These are phyloP conservation scores for Macheiramphus alcinus DNA, from an alignment of 2,113 vertebrate genomes.

Conservation along the genomic window DNA sequence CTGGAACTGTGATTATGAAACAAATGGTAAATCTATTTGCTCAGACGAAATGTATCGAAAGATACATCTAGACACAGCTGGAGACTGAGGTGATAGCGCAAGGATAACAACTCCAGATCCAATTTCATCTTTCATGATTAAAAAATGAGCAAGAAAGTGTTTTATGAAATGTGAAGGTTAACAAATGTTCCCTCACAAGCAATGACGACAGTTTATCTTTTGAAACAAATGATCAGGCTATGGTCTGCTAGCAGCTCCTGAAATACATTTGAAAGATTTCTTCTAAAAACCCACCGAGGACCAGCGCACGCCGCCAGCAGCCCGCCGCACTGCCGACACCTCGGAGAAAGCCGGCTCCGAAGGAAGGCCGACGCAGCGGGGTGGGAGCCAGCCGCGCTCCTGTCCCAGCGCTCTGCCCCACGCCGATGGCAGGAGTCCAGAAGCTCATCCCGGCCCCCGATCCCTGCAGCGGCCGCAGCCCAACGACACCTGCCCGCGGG, in stretches of 20 bases:
- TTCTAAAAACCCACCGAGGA: not conserved
- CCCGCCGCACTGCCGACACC: rapidly evolving
- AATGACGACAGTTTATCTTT: constrained; percentile 57
- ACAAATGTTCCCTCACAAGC: constrained; percentile 61
- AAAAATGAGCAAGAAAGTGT: constrained; percentile 68
- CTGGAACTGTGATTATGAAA: constrained; percentile 42
- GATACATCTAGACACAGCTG: constrained; percentile 53
- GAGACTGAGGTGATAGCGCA: constrained; percentile 56
- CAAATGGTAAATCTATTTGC: constrained; percentile 64
- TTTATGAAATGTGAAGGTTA: constrained; percentile 65
- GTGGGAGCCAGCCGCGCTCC: rapidly evolving
- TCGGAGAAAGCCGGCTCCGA: not conserved
- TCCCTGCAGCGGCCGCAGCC: rapidly evolving
- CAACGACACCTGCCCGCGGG: rapidly evolving
- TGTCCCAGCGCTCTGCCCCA: not conserved
- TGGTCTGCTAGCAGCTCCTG: not conserved
- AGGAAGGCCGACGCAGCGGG: rapidly evolving
- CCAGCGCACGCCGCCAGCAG: rapidly evolving
- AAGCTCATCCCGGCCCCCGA: rapidly evolving
- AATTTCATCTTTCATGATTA: constrained; percentile 70
- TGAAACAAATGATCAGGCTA: constrained; percentile 46
- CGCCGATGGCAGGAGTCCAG: rapidly evolving
- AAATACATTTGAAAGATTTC: not conserved
- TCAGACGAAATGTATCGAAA: constrained; percentile 38
- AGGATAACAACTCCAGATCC: constrained; percentile 64